Conservation (phyloP, 2,113 vertebrate species). For the Ammodytes dubius region DNA sequence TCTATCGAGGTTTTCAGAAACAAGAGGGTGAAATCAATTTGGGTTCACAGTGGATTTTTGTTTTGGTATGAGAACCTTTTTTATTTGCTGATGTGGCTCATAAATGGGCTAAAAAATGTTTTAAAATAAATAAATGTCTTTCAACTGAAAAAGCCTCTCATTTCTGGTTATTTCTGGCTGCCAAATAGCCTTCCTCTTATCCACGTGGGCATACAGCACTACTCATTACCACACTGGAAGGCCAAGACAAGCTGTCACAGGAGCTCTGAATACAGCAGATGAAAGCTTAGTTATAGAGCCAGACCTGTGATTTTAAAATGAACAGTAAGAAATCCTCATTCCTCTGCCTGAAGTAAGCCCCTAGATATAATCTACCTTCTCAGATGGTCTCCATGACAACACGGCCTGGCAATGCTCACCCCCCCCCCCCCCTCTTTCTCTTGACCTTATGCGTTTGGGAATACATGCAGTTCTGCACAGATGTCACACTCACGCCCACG, state of each 20-base stretch:
- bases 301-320: not conserved
- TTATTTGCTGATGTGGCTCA: slow-evolving; percentile 39
- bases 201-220: not conserved
- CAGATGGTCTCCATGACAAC: slow-evolving; percentile 57
- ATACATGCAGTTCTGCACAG: slow-evolving; percentile 7
- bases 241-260: not conserved
- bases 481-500: slow-evolving; percentile 13
- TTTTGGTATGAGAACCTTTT: slow-evolving; percentile 33
- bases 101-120: slow-evolving; percentile 1
- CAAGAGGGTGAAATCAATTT: not conserved
- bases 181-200: not conserved
- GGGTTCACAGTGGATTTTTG: not conserved
- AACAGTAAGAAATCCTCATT: not conserved
- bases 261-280: slow-evolving; percentile 21
- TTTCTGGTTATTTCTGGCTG: slow-evolving; percentile 38
- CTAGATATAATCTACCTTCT: not conserved
- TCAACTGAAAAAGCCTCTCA: slow-evolving; percentile 12
- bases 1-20: not conserved
- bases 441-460: not conserved
- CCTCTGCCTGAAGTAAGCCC: slow-evolving; percentile 6
- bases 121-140: slow-evolving; percentile 58
- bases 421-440: not conserved
- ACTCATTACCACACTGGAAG: slow-evolving; percentile 5
- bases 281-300: slow-evolving; percentile 11
- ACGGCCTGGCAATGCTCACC: not conserved